These are phyloP conservation scores for Tursiops truncatus DNA, from an alignment of 2,113 vertebrate genomes.

Conservation along the genomic window DNA sequence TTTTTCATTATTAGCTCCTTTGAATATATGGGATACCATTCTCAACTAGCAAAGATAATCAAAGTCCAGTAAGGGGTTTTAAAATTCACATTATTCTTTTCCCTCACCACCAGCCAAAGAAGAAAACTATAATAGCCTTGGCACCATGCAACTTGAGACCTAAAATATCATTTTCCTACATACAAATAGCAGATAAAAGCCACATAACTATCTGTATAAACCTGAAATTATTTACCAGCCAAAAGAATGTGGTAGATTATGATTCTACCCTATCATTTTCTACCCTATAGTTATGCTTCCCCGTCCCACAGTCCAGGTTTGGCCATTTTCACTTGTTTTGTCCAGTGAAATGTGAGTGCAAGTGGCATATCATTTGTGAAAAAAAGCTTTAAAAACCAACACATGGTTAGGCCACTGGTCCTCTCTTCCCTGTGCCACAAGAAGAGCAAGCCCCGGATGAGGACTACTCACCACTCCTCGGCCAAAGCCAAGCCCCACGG, in stretches of 20 bases:
- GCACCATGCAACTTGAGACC: not conserved
- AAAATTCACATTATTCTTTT: not conserved
- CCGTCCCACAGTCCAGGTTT: no score
- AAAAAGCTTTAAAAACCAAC: not conserved
- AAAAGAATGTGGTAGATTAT: not conserved
- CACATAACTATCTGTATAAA: not conserved
- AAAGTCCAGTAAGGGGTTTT: not conserved
- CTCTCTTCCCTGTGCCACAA: no score
- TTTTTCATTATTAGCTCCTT: not conserved
- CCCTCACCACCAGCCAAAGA: not conserved
- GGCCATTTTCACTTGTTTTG: not conserved
- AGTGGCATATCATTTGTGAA: not conserved
- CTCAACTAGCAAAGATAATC: not conserved
- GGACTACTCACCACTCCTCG: not conserved
- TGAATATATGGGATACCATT: not conserved
- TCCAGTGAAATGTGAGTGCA: not conserved
- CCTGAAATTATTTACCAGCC: not conserved
- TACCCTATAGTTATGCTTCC: not conserved
- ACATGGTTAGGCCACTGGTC: not conserved
- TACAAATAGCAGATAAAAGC: not conserved
- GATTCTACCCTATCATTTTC: not conserved
- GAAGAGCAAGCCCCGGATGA: not conserved
- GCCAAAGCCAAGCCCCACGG: not conserved
- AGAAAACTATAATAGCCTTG: not conserved
- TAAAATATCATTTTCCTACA: not conserved